phyloP scores from a whole-genome alignment of 1,140 invertebrate genomes.

The Steinernema feltiae region DNA sequence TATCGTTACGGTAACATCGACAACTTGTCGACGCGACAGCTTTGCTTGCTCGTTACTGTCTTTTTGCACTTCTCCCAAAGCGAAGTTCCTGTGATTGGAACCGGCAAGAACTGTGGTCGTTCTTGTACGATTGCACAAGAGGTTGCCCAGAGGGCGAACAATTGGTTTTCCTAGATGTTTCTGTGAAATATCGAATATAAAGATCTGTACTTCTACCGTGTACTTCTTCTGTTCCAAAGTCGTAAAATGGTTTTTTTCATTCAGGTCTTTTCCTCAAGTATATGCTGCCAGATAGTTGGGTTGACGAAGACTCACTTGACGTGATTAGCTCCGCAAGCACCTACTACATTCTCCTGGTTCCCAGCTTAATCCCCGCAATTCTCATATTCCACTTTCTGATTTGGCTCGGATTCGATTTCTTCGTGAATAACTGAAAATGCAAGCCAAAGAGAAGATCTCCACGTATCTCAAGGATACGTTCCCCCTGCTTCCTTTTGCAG shows the following conservation, averaged over 20 bases:
- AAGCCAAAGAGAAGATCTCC: constrained; percentile 14
- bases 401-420: constrained; percentile 38
- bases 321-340: background rate
- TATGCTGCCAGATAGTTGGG: background rate
- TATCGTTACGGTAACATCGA: too few species aligned
- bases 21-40: too few species aligned
- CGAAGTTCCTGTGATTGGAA: too few species aligned
- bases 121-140: too few species aligned
- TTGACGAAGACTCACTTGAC: background rate
- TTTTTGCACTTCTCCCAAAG: too few species aligned
- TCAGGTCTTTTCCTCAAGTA: background rate
- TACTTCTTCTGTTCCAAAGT: background rate
- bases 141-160: too few species aligned
- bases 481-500: constrained; percentile 26
- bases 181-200: too few species aligned
- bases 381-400: constrained; percentile 33
- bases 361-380: constrained; percentile 31
- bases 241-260: background rate
- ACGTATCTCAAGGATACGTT: constrained; percentile 31
- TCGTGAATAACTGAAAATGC: constrained; percentile 37
- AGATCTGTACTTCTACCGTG: too few species aligned
- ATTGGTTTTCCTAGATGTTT: too few species aligned
- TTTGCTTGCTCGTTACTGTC: too few species aligned
- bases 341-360: constrained; percentile 15
- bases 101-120: too few species aligned